These are phyloP conservation scores for Galaxea fascicularis DNA, from an alignment of 92 coral and sea anemone genomes.

Conservation along the genomic window DNA sequence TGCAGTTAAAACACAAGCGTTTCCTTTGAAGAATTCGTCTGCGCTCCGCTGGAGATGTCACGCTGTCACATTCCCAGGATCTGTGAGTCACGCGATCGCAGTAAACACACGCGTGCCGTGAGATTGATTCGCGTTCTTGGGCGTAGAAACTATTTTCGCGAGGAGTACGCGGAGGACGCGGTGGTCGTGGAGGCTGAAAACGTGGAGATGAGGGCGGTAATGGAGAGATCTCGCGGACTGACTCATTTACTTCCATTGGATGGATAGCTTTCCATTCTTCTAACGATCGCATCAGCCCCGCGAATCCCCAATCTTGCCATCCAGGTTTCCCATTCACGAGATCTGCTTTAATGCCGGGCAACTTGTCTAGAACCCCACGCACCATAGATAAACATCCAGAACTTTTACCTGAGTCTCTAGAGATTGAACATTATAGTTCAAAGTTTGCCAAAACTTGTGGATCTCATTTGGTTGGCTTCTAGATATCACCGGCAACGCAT, in stretches of 20 bases:
- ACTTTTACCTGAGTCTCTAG: conserved; percentile 60
- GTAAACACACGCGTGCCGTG: conserved; percentile 43
- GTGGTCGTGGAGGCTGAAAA: conserved; percentile 23
- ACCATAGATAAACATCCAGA: conserved; percentile 60
- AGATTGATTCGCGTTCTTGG: not conserved
- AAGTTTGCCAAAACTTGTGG: conserved; percentile 35
- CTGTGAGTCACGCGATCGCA: conserved; percentile 61
- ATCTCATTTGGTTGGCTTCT: conserved; percentile 20
- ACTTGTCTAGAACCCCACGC: conserved; percentile 55
- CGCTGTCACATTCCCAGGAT: conserved; percentile 57
- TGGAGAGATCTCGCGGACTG: conserved; percentile 1
- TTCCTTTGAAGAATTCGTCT: conserved; percentile 37
- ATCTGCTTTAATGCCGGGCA: conserved; percentile 61
- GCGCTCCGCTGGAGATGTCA: conserved; percentile 41
- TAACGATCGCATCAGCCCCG: conserved; percentile 42
- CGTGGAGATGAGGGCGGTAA: conserved; percentile 13
- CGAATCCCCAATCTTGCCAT: conserved; percentile 70
- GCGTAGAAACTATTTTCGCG: conserved; percentile 41
- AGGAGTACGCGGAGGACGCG: conserved; percentile 26
- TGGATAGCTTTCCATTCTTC: conserved; percentile 72
- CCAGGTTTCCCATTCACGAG: conserved; percentile 51
- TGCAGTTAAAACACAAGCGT: conserved; percentile 56
- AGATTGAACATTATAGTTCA: conserved; percentile 61
- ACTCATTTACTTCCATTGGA: conserved; percentile 18
- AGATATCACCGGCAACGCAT: conserved; percentile 29